phyloP scores from a whole-genome alignment of 2,888 invertebrate genomes.

The Xylocampa areola region DNA sequence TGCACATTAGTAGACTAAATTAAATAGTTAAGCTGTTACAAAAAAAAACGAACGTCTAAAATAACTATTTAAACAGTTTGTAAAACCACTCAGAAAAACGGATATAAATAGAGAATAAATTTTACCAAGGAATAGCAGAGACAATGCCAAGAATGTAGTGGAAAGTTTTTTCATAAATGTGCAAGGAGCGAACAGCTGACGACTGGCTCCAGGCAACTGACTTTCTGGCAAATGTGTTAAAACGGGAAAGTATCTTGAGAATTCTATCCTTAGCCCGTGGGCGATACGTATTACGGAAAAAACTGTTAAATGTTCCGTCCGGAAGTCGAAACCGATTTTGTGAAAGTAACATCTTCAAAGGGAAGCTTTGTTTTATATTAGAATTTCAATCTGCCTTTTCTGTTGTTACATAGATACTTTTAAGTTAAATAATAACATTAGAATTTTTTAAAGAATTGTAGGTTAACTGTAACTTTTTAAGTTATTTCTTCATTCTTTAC shows the following conservation, averaged over 20 bases:
- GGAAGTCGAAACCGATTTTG: slow-evolving; percentile 43
- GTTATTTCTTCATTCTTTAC: no score
- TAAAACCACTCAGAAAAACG: slow-evolving; percentile 31
- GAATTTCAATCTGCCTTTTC: slow-evolving; percentile 20
- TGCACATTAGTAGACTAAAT: no score
- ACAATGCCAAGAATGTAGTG: slow-evolving; percentile 82
- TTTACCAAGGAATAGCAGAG: slow-evolving; percentile 66
- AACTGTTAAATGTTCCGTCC: slow-evolving; percentile 63
- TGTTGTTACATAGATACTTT: slow-evolving; percentile 7
- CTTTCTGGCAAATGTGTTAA: slow-evolving; percentile 86
- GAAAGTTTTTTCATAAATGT: slow-evolving; percentile 89
- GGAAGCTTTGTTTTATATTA: slow-evolving; percentile 30
- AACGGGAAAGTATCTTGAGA: slow-evolving; percentile 82
- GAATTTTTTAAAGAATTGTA: no score
- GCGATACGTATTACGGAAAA: slow-evolving; percentile 71
- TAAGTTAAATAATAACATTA: no score
- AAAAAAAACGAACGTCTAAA: slow-evolving; percentile 10
- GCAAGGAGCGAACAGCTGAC: slow-evolving; percentile 85
- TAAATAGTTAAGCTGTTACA: slow-evolving; percentile 15
- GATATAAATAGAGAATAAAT: slow-evolving; percentile 58
- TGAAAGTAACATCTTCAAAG: slow-evolving; percentile 38
- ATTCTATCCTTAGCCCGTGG: slow-evolving; percentile 80
- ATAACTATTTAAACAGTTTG: slow-evolving; percentile 19
- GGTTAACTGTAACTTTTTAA: no score
- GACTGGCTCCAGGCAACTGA: slow-evolving; percentile 81